These are phyloP conservation scores for Xerus rutilus DNA, from an alignment of 2,797 vertebrate species.

Conservation along the genomic window DNA sequence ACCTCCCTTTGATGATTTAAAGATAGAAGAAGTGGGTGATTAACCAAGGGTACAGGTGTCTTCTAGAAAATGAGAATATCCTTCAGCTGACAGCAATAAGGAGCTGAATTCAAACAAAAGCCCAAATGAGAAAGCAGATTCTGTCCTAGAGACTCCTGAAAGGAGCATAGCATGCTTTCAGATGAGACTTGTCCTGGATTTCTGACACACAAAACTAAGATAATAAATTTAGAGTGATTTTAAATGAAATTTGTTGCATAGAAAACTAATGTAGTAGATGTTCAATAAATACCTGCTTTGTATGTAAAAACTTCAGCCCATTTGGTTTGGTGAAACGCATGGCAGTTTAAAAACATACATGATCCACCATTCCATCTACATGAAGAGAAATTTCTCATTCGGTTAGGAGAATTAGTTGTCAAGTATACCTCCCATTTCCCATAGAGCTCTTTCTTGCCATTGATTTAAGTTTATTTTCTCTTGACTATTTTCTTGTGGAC, in stretches of 20 bases:
- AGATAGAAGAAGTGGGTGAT: not conserved
- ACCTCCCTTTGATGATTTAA: not conserved
- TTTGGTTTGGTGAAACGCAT: not conserved
- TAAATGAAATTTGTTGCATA: not conserved
- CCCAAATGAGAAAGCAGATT: not conserved
- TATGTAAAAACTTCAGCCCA: not conserved
- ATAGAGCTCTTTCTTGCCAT: not conserved
- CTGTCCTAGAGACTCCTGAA: not conserved
- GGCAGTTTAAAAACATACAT: not conserved
- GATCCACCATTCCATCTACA: not conserved
- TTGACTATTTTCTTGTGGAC: not conserved
- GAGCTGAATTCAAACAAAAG: not conserved
- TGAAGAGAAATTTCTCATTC: not conserved
- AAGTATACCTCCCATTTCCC: not conserved
- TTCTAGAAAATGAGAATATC: not conserved
- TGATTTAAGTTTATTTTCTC: slow-evolving; percentile 30
- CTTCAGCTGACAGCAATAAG: not conserved
- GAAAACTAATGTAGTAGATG: not conserved
- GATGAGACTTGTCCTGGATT: not conserved
- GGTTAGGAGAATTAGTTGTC: not conserved
- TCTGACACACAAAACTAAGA: not conserved
- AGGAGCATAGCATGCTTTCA: not conserved
- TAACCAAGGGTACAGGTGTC: not conserved
- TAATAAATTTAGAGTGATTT: slow-evolving; percentile 13
- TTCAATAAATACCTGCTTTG: not conserved